phyloP scores from a whole-genome alignment of 2,888 invertebrate genomes.

The Balanococcus diminutus region DNA sequence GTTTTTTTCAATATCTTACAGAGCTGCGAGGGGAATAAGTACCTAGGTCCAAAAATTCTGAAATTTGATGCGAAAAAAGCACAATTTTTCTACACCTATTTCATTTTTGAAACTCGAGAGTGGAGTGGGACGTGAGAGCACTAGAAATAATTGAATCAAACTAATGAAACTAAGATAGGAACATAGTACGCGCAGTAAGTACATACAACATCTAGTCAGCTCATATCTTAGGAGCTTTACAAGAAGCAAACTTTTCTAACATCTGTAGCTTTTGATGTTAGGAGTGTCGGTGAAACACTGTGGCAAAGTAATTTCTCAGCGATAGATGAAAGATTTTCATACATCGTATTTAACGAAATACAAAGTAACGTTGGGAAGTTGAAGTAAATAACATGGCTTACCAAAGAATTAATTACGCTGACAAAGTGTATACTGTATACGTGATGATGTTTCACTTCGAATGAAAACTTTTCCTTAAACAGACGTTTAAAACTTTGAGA shows the following conservation, averaged over 20 bases:
- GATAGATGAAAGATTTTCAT: constrained; percentile 11
- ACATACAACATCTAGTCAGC: not conserved
- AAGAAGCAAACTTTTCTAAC: not conserved
- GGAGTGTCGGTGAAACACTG: not conserved
- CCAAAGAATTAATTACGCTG: constrained; percentile 8
- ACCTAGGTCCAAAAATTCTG: too few species aligned
- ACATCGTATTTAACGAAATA: not conserved
- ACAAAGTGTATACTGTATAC: not conserved
- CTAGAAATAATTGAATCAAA: not conserved
- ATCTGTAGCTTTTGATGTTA: not conserved
- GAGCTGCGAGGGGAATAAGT: too few species aligned
- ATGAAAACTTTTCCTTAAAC: not conserved
- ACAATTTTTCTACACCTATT: too few species aligned
- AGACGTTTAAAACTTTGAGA: not conserved
- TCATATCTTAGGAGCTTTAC: not conserved
- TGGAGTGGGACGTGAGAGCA: too few species aligned
- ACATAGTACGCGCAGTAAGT: too few species aligned
- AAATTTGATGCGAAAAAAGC: too few species aligned
- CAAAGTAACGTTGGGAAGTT: not conserved
- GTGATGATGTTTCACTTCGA: not conserved
- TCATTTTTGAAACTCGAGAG: too few species aligned
- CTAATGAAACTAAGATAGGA: too few species aligned
- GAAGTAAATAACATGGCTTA: not conserved
- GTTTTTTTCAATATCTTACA: too few species aligned
- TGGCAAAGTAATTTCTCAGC: not conserved